Percentiles rank a stretch among this genome's conserved stretches.
These are phyloP conservation scores for Eueides isabella DNA, from an alignment of 1,140 invertebrate genomes.

Conservation along the genomic window DNA sequence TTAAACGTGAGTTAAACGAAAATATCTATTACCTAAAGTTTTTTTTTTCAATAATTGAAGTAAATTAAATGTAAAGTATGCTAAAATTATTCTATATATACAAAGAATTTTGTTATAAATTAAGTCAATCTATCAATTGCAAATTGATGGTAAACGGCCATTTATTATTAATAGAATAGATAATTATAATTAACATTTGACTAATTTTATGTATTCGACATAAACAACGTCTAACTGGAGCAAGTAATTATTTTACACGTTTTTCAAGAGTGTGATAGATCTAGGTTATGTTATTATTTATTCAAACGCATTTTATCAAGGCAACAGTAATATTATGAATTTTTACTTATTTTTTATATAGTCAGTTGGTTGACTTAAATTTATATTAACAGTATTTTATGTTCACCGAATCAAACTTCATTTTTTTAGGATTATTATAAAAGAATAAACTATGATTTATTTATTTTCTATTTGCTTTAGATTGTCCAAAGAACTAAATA, in stretches of 20 bases:
- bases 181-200: background rate
- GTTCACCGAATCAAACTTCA: too few species aligned
- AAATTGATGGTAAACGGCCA: background rate
- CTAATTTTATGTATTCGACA: background rate
- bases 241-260: background rate
- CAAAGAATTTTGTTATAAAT: background rate
- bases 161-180: background rate
- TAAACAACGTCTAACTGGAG: constrained; percentile 3
- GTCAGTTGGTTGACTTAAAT: too few species aligned
- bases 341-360: background rate
- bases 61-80: too few species aligned
- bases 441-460: too few species aligned
- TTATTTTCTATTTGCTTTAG: too few species aligned
- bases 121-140: background rate
- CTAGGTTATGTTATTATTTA: background rate
- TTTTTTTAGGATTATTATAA: too few species aligned
- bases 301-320: background rate
- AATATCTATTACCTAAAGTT: background rate
- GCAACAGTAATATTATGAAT: background rate
- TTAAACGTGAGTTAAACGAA: background rate
- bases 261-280: background rate
- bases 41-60: too few species aligned
- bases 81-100: too few species aligned
- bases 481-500: too few species aligned
- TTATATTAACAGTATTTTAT: too few species aligned